Evolutionary conservation across 2,888 invertebrate species (phyloP).

Genomic region (Phyllotreta cruciferae): DNA sequence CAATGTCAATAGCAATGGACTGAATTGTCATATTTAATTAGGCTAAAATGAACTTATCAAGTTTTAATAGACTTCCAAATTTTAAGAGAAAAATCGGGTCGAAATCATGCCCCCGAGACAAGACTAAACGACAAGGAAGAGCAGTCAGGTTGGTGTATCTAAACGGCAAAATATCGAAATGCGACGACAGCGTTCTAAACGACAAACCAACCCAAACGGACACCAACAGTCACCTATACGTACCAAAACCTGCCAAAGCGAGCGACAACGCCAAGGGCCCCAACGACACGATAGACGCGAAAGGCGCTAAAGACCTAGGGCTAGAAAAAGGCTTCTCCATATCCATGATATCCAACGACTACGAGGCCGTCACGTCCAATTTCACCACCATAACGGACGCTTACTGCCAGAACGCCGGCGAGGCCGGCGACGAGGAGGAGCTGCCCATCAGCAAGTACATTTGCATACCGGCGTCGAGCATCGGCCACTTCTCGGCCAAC

Average conservation of each 20-base stretch:
- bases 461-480: constrained; percentile 3
- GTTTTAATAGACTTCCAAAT: constrained; percentile 1
- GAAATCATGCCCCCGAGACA: not conserved
- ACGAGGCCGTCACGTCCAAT: not conserved
- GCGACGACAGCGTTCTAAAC: not conserved
- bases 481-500: not conserved
- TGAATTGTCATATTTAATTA: not conserved
- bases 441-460: not conserved
- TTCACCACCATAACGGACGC: not conserved
- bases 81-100: not conserved
- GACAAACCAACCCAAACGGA: not conserved
- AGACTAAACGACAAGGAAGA: not conserved
- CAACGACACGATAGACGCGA: not conserved
- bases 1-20: too few relatives aligned
- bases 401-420: not conserved
- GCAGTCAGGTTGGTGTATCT: not conserved
- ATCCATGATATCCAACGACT: constrained; percentile 1
- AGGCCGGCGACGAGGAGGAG: not conserved
- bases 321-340: not conserved
- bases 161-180: not conserved
- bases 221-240: not conserved
- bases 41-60: constrained; percentile 3
- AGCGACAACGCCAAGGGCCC: not conserved
- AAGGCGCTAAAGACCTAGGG: not conserved
- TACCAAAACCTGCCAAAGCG: not conserved